phyloP scores from a whole-genome alignment of 2,888 invertebrate species.

The Agonopterix subpropinquella region DNA sequence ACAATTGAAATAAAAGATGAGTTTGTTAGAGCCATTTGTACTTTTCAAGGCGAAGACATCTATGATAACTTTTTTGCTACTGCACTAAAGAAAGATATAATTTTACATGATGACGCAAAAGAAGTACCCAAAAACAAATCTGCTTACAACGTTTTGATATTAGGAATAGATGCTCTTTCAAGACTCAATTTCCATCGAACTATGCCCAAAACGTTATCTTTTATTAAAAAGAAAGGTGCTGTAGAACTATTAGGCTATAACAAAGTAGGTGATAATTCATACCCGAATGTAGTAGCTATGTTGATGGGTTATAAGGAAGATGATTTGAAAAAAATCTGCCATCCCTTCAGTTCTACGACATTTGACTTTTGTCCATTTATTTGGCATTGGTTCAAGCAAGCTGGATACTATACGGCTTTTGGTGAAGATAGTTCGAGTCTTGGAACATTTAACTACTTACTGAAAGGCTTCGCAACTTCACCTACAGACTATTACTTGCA shows the following conservation, averaged over 20 bases:
- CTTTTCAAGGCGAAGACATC: slow-evolving; percentile 42
- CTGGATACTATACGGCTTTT: slow-evolving; percentile 82
- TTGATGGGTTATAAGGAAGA: slow-evolving; percentile 78
- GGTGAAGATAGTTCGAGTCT: slow-evolving; percentile 82
- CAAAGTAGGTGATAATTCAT: slow-evolving; percentile 94
- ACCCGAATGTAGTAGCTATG: slow-evolving; percentile 88
- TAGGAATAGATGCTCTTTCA: slow-evolving; percentile 90
- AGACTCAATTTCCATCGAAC: slow-evolving; percentile 87
- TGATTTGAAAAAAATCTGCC: slow-evolving; percentile 76
- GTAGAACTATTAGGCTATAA: slow-evolving; percentile 91
- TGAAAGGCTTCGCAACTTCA: slow-evolving; percentile 68
- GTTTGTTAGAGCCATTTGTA: slow-evolving; percentile 79
- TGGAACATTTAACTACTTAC: slow-evolving; percentile 2
- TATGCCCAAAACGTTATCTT: slow-evolving; percentile 81
- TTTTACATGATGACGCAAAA: slow-evolving; percentile 9
- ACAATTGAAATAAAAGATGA: slow-evolving; percentile 63
- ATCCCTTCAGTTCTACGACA: slow-evolving; percentile 60
- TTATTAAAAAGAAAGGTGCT: slow-evolving; percentile 74
- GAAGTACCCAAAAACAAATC: slow-evolving; percentile 11
- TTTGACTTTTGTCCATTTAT: slow-evolving; percentile 86
- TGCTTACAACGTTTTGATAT: slow-evolving; percentile 80
- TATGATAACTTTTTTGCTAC: slow-evolving; percentile 82
- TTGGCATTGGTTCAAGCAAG: slow-evolving; percentile 82
- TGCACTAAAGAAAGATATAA: slow-evolving; percentile 50
- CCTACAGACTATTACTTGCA: slow-evolving; percentile 88